These are phyloP conservation scores for Asteroscopus sphinx DNA, from an alignment of 2,888 invertebrate species.

Conservation along the genomic window DNA sequence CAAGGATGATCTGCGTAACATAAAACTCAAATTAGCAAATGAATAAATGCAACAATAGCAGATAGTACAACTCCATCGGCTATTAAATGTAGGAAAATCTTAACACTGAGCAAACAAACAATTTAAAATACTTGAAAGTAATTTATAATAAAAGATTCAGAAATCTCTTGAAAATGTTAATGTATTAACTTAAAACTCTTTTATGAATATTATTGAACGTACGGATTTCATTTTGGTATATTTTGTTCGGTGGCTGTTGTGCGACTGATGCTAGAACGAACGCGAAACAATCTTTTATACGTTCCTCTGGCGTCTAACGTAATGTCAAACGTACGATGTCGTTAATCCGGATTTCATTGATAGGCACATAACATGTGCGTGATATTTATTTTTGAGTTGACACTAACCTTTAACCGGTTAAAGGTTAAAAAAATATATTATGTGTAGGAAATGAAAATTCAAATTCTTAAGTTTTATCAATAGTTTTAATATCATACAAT, in stretches of 20 bases:
- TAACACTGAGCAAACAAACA: background rate
- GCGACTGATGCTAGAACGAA: slow-evolving; percentile 36
- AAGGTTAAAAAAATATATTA: slow-evolving; percentile 14
- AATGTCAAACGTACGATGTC: slow-evolving; percentile 20
- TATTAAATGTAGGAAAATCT: background rate
- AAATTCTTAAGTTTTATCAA: slow-evolving; percentile 3
- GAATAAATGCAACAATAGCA: background rate
- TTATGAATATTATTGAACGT: slow-evolving; percentile 27
- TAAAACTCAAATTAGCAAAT: slow-evolving; percentile 2
- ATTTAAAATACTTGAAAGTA: background rate
- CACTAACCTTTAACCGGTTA: slow-evolving; percentile 22
- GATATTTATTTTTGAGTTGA: slow-evolving; percentile 31
- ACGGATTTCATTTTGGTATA: slow-evolving; percentile 53
- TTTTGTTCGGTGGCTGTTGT: slow-evolving; percentile 36
- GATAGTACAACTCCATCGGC: background rate
- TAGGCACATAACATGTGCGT: slow-evolving; percentile 18
- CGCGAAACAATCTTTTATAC: slow-evolving; percentile 43
- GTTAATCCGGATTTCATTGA: slow-evolving; percentile 36
- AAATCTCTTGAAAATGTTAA: no score
- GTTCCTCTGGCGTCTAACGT: slow-evolving; percentile 9
- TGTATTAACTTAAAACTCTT: background rate
- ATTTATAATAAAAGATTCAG: background rate
- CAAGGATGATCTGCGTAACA: slow-evolving; percentile 37
- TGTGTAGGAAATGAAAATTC: slow-evolving; percentile 26
- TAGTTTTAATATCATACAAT: no score